Conservation (phyloP, 2,113 vertebrate genomes). For the Pipra filicauda region DNA sequence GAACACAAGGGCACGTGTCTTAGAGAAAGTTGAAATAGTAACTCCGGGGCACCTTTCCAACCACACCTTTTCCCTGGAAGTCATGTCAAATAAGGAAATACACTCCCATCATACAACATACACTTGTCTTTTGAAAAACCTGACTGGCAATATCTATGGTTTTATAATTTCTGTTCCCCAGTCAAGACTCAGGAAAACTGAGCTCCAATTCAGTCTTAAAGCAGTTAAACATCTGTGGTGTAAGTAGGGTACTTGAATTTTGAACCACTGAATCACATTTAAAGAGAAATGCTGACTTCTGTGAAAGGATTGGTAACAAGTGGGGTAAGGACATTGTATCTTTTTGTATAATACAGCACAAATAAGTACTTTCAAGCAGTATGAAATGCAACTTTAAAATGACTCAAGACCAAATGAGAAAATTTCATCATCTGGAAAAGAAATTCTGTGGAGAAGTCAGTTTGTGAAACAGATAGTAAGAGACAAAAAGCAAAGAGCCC, state of each 20-base stretch:
- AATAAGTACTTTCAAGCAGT: neutral
- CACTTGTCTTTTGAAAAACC: neutral
- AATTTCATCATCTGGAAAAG: neutral
- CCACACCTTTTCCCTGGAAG: constrained; percentile 28
- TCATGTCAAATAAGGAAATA: neutral
- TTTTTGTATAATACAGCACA: neutral
- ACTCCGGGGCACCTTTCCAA: neutral
- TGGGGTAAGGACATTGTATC: neutral
- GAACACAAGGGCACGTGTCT: neutral
- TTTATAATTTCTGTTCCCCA: neutral
- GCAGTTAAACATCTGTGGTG: neutral
- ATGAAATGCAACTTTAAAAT: neutral
- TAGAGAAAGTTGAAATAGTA: neutral
- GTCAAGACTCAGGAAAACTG: neutral
- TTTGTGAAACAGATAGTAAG: neutral
- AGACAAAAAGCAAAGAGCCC: neutral
- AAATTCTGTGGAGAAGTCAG: neutral
- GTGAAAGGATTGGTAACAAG: neutral
- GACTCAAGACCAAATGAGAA: neutral
- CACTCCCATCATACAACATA: neutral
- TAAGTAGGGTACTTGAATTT: neutral
- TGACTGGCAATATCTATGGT: neutral
- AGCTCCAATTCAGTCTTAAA: neutral
- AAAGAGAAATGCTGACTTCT: neutral
- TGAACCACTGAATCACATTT: neutral